phyloP scores from a whole-genome alignment of 92 coral and sea anemone genomes.

The Porites rus region DNA sequence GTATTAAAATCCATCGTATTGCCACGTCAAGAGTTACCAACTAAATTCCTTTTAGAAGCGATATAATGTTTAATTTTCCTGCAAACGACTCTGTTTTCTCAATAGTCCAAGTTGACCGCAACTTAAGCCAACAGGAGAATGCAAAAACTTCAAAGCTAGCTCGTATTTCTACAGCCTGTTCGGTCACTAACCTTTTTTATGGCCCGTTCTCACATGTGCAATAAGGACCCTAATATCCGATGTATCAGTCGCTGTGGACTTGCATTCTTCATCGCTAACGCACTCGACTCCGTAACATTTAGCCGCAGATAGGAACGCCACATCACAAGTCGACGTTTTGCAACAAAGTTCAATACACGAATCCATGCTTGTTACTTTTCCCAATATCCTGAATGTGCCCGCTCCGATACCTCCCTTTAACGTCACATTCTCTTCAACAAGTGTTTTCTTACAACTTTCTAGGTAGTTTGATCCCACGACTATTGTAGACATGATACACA shows the following conservation, averaged over 20 bases:
- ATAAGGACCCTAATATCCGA: constrained; percentile 97
- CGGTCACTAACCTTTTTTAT: constrained; percentile 87
- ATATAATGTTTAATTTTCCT: neutral
- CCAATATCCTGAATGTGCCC: constrained; percentile 96
- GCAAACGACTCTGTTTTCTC: neutral
- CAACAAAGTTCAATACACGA: constrained; percentile 99
- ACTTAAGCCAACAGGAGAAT: constrained; percentile 1
- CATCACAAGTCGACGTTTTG: constrained; percentile 93
- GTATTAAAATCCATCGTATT: neutral
- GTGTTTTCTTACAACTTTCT: constrained; percentile 91
- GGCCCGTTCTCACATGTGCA: constrained; percentile 95
- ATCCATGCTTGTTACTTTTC: constrained; percentile 96
- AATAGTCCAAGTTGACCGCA: constrained; percentile 36
- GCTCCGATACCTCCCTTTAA: constrained; percentile 98
- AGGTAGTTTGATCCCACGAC: constrained; percentile 56
- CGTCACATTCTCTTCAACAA: constrained; percentile 96
- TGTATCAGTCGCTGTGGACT: constrained; percentile 98
- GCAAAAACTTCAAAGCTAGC: neutral
- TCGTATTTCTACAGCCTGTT: neutral
- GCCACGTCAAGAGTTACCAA: constrained; percentile 35
- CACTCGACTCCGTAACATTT: constrained; percentile 99
- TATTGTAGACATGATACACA: constrained; percentile 24
- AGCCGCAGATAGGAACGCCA: constrained; percentile 94
- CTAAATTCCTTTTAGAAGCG: neutral
- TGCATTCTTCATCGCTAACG: constrained; percentile 98